Evolutionary conservation across 2,113 vertebrate species (phyloP).

Genomic region (Myrmophylax atrothorax): DNA sequence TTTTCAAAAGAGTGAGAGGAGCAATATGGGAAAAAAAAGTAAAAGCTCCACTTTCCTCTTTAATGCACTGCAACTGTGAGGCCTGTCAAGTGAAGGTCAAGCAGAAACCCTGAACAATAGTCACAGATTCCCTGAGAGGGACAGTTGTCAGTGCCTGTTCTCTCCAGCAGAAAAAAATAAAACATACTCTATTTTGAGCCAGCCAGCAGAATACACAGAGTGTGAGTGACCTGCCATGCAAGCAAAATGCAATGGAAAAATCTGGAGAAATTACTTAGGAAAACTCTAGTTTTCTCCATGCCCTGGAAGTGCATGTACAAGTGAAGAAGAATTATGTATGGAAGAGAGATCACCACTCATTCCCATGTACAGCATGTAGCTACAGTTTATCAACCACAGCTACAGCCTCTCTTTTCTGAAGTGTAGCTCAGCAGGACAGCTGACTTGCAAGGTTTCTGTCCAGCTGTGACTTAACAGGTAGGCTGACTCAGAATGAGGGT

Average conservation of each 20-base stretch:
- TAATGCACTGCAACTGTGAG: not conserved
- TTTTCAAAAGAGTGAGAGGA: not conserved
- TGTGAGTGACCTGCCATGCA: not conserved
- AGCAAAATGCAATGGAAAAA: not conserved
- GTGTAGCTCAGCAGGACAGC: not conserved
- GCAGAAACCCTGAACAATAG: constrained; percentile 3
- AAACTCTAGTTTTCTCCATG: not conserved
- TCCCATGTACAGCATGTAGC: not conserved
- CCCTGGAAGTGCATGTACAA: not conserved
- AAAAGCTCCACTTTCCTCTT: not conserved
- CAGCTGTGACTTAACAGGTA: not conserved
- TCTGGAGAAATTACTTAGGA: not conserved
- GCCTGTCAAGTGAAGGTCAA: constrained; percentile 36
- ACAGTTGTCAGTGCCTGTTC: not conserved
- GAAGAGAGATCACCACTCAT: not conserved
- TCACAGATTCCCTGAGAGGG: constrained; percentile 4
- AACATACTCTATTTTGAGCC: not conserved
- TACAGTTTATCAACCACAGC: not conserved
- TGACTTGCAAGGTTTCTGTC: constrained; percentile 9
- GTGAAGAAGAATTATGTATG: not conserved
- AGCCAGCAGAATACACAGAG: not conserved
- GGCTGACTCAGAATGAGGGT: not conserved
- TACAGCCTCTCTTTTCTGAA: not conserved
- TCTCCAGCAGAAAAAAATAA: constrained; percentile 6
- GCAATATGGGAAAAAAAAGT: not conserved